Percentiles rank a stretch among this genome's conserved stretches.
Evolutionary conservation across 2,797 vertebrate genomes (phyloP).

Genomic region (Columba guinea): DNA sequence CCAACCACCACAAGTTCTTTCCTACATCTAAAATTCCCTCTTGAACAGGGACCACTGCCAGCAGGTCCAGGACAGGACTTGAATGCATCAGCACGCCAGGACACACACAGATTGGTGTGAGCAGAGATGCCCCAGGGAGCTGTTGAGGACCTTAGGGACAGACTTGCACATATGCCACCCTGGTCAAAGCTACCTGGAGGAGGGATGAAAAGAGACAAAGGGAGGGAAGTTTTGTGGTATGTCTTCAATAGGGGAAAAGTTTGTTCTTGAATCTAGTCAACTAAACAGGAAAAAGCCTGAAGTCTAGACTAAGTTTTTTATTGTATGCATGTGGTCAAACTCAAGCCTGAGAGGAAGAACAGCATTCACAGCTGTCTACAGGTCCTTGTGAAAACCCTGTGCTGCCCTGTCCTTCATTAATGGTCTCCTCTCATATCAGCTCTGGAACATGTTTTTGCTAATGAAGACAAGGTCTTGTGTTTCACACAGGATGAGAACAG

Average conservation of each 20-base stretch:
- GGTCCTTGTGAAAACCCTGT: not conserved
- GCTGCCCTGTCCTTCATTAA: not conserved
- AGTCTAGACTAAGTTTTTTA: not conserved
- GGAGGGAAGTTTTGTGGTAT: not conserved
- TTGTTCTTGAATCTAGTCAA: not conserved
- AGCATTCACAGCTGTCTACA: not conserved
- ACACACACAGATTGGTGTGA: not conserved
- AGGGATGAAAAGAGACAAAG: not conserved
- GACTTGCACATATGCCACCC: not conserved
- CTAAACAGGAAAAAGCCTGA: not conserved
- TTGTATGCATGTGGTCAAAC: not conserved
- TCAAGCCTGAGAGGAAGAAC: not conserved
- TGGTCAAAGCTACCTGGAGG: not conserved
- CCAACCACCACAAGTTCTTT: fast-evolving
- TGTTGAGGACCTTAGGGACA: not conserved
- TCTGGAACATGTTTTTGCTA: not conserved
- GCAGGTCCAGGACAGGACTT: not conserved
- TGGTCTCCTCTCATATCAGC: fast-evolving
- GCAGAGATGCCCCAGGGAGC: not conserved
- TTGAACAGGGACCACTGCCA: not conserved
- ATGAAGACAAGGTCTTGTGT: not conserved
- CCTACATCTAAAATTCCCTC: not conserved
- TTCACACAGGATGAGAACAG: not conserved
- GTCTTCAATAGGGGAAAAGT: not conserved
- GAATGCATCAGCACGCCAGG: not conserved